Conservation (phyloP, 2,113 vertebrate species). For the Oryzias celebensis region DNA sequence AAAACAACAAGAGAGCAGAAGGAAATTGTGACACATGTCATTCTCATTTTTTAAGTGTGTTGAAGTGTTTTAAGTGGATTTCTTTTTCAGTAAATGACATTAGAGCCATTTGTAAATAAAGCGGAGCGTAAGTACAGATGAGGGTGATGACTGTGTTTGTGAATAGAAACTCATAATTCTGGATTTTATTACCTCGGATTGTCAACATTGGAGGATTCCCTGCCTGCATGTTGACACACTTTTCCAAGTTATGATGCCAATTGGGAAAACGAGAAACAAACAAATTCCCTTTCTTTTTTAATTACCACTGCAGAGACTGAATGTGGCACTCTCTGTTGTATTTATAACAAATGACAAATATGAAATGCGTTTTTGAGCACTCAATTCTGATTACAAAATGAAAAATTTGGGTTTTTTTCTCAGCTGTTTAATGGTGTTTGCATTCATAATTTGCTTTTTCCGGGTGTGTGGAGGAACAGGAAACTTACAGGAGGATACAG, state of each 20-base stretch:
- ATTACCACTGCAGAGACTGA: constrained; percentile 55
- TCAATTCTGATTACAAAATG: no score
- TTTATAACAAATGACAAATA: constrained; percentile 51
- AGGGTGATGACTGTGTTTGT: constrained; percentile 40
- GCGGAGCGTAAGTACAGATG: constrained; percentile 56
- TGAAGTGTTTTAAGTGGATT: constrained; percentile 55
- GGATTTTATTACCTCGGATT: constrained; percentile 63
- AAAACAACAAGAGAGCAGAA: constrained; percentile 41
- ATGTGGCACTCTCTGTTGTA: constrained; percentile 42
- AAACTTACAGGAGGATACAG: constrained; percentile 47
- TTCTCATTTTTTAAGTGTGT: constrained; percentile 22
- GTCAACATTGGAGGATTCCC: constrained; percentile 60
- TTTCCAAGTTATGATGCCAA: constrained; percentile 64
- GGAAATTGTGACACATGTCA: constrained; percentile 9
- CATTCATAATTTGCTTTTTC: constrained; percentile 27
- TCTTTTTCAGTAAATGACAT: constrained; percentile 53
- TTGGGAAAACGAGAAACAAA: constrained; percentile 43
- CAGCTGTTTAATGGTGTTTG: constrained; percentile 19
- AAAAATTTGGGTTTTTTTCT: constrained; percentile 14
- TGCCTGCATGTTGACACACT: constrained; percentile 61
- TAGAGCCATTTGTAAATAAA: constrained; percentile 59
- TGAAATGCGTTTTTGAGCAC: not conserved
- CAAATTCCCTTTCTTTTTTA: constrained; percentile 56
- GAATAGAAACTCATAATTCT: constrained; percentile 50
- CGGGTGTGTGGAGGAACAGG: constrained; percentile 9